phyloP scores from a whole-genome alignment of 2,797 vertebrate genomes.

The Botia kubotai region DNA sequence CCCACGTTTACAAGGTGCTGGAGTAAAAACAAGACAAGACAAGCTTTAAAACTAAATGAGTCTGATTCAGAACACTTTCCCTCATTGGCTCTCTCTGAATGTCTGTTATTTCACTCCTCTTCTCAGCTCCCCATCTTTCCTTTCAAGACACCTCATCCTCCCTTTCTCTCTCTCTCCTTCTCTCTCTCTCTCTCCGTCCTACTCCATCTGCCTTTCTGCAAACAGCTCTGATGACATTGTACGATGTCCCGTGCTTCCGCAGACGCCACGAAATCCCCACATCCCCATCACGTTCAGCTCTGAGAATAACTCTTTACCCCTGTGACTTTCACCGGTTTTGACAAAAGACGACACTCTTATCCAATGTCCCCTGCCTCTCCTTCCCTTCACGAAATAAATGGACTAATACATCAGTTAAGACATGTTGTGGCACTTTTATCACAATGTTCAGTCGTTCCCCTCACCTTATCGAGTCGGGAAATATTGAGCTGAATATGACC shows the following conservation, averaged over 20 bases:
- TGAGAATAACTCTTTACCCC: constrained; percentile 31
- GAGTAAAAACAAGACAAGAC: not conserved
- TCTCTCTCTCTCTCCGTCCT: constrained; percentile 5
- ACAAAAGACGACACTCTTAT: constrained; percentile 43
- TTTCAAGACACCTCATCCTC: constrained; percentile 41
- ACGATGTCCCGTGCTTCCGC: not conserved
- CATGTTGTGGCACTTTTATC: constrained; percentile 51
- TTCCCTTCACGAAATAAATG: constrained; percentile 47
- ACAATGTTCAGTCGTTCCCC: constrained; percentile 10
- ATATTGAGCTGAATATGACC: constrained; percentile 21
- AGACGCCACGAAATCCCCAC: constrained; percentile 22
- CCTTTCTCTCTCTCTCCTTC: not conserved
- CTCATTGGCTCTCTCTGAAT: constrained; percentile 17
- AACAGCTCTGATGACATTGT: constrained; percentile 27
- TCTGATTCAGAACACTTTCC: constrained; percentile 11
- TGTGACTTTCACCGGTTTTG: constrained; percentile 40
- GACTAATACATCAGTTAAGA: constrained; percentile 41
- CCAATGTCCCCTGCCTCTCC: constrained; percentile 39
- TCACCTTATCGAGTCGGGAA: constrained; percentile 36
- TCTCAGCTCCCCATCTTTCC: constrained; percentile 33
- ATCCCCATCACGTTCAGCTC: constrained; percentile 12
- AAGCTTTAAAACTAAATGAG: constrained; percentile 5
- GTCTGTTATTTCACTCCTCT: constrained; percentile 50
- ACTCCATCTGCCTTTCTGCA: constrained; percentile 30
- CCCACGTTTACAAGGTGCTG: not conserved